phyloP scores from a whole-genome alignment of 2,113 vertebrate genomes.

The Loxodonta africana region DNA sequence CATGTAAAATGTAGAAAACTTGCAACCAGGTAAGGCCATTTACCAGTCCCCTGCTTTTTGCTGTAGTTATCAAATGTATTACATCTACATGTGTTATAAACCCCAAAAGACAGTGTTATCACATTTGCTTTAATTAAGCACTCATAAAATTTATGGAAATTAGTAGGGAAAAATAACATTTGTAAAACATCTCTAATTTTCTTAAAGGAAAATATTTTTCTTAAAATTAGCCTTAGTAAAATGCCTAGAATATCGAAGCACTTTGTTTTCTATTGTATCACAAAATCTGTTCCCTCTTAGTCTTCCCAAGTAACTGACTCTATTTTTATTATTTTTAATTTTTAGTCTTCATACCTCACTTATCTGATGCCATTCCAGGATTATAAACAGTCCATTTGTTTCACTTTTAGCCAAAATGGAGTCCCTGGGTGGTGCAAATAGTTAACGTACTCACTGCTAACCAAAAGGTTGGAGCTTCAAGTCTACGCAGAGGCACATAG shows the following conservation, averaged over 20 bases:
- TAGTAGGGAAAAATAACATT: constrained; percentile 11
- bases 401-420: constrained; percentile 34
- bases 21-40: background rate
- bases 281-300: background rate
- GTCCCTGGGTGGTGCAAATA: too few relatives aligned
- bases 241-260: constrained; percentile 4
- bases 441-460: too few relatives aligned
- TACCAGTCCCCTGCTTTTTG: background rate
- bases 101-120: background rate
- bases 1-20: background rate
- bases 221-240: constrained; percentile 48
- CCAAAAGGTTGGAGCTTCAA: too few relatives aligned
- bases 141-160: constrained; percentile 9
- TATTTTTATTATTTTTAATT: constrained; percentile 66
- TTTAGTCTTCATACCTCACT: constrained; percentile 71
- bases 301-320: constrained; percentile 21
- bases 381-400: constrained; percentile 83
- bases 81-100: background rate
- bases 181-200: constrained; percentile 13
- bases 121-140: constrained; percentile 45
- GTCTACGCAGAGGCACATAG: too few relatives aligned
- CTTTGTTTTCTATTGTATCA: background rate
- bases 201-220: constrained; percentile 39
- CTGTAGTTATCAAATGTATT: background rate
- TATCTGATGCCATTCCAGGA: constrained; percentile 71